Conservation (phyloP, 2,113 vertebrate species). For the Anhinga anhinga region DNA sequence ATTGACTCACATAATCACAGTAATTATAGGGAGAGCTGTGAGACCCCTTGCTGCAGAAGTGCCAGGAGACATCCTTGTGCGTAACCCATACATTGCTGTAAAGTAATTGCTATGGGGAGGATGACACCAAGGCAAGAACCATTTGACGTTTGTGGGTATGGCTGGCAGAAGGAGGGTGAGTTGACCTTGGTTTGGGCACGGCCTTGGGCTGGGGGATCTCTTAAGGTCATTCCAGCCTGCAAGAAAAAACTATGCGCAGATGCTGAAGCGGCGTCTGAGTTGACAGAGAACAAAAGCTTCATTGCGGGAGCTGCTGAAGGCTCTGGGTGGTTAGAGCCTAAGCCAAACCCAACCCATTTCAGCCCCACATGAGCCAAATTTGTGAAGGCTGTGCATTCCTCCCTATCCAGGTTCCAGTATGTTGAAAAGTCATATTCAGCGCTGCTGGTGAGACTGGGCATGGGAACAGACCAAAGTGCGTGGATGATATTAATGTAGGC, state of each 20-base stretch:
- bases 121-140: neutral
- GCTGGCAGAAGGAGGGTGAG: neutral
- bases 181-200: neutral
- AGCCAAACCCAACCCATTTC: neutral
- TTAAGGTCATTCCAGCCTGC: neutral
- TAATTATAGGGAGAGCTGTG: neutral
- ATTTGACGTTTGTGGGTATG: neutral
- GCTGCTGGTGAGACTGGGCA: neutral
- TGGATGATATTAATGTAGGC: neutral
- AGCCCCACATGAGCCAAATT: neutral
- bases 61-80: neutral
- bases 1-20: neutral
- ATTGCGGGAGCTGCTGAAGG: neutral
- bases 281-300: neutral
- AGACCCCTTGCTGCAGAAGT: neutral
- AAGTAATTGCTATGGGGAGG: neutral
- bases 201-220: neutral
- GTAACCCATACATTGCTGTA: neutral
- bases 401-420: neutral
- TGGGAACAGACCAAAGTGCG: neutral
- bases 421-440: neutral
- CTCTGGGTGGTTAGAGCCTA: neutral
- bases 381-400: neutral
- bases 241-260: accelerated
- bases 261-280: neutral